Evolutionary conservation across 2,888 invertebrate species (phyloP), one percentile per base, ranked within the genome.

Genomic region (Pachymerium ferrugineum): DNA sequence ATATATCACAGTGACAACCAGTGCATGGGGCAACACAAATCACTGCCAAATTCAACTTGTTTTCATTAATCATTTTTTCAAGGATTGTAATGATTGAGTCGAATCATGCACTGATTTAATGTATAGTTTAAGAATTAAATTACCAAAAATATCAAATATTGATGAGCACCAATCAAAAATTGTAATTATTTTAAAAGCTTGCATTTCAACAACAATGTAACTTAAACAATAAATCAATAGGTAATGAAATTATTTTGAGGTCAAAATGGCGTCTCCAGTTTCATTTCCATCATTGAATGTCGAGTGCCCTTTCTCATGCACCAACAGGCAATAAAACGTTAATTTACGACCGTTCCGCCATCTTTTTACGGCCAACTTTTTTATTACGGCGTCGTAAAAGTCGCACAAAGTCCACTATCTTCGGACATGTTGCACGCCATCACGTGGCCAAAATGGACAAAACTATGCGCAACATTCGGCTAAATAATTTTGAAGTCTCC

Each of bases 291-390:
- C 42, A 16, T 14, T 42, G 42, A 14, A 42, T 8, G 42, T 42
- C 42, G 42, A 42, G 3, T 42, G 42, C 42, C 42, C 42, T 42
- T 42, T 42, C 42, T 42, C 42, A 42, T 42, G 42, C 42, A 42
- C 42, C 42, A 16, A 42, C 42, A 42, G 42, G 42, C 42, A 42
- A 16, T 42, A 42, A 42, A 42, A 42, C 16, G 42, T 42, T 42
- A 42, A 42, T 42, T 42, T 42, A 42, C 42, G 42, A 42, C 42
- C 42, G 42, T 42, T 42, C 42, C 42, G 42, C 42, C 42, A 42
- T 42, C 42, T 42, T 42, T 42, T 42, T 42, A 42, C 42, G 42
- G 42, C 42, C 42, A 42, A 42, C 42, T 42, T 42, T n/a, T 42
- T 42, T 42, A 42, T 42, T 42, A 42, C n/a, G 42, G 12, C n/a